Evolutionary conservation across 2,113 vertebrate species (phyloP), one percentile per base, ranked within the genome.

Genomic region (Nothobranchius furzeri): DNA sequence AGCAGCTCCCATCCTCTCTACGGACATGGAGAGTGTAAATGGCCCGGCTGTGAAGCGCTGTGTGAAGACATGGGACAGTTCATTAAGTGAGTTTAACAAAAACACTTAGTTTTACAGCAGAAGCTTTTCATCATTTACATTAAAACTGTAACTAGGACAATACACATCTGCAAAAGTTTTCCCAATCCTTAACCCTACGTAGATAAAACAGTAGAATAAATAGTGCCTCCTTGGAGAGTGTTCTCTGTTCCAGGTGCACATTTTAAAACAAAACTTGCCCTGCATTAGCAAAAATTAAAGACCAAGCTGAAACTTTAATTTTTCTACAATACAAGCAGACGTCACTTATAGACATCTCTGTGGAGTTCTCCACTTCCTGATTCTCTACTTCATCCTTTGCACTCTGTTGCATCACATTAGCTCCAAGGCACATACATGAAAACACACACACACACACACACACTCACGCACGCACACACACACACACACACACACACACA

Each of bases 1-100:
- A 93, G 94, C 0, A 88, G 95, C 81, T 95, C 96, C 70, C 98
- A 99, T 89, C 96, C 95, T 24, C 95, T 99, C 43, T 99, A 97
- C 0, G 98, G 98, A 85, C 98, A 99, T 9, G 98, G 98, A 74
- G 98, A 99, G 90, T 99, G 98, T 87, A 98, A 98, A 87, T 99
- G 98, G 98, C 98, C 98, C 0, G 98, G 98, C 88, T 99, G 98
- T 79, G 98, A 99, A 94, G 97, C 96, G 77, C 95, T 99, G 84
- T 99, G 98, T 77, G 98, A 99, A 81, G 98, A 99, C 92, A 92
- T 99, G 93, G 96, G 96, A 85, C 96, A 98, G 91, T 99, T 99
- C 86, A 95, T 99, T 90, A 99, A 99, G 98, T 99, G 85, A 92
- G 68, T 89, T 30, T 17, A 50, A 37, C 55, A 59, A 25, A 52